phyloP scores from a whole-genome alignment of 2,797 vertebrate species.

The Crypturellus tataupa region DNA sequence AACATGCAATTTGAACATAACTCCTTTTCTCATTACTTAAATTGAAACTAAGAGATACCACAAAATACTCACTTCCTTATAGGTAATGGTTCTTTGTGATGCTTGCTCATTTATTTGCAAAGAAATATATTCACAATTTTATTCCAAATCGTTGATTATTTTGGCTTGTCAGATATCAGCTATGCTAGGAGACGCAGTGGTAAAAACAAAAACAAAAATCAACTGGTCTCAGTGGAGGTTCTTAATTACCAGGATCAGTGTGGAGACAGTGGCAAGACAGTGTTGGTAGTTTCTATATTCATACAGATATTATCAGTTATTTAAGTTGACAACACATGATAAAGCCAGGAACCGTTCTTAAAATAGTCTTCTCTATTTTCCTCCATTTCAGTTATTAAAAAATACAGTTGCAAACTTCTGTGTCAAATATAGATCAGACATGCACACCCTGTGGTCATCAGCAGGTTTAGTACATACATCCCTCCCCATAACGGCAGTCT shows the following conservation, averaged over 20 bases:
- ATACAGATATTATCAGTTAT: not conserved
- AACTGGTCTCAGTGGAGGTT: not conserved
- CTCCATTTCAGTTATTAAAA: not conserved
- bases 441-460: not conserved
- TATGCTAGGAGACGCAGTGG: not conserved
- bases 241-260: not conserved
- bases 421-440: not conserved
- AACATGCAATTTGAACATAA: not conserved
- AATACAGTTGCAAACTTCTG: not conserved
- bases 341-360: not conserved
- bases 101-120: not conserved
- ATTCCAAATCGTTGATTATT: not conserved
- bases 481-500: not conserved
- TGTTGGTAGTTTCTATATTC: not conserved
- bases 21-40: not conserved
- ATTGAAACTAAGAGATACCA: constrained; percentile 16
- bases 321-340: not conserved
- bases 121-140: not conserved
- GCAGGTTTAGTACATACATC: fast-evolving
- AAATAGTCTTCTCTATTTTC: not conserved
- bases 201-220: not conserved
- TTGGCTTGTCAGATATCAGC: not conserved
- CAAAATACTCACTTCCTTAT: constrained; percentile 8
- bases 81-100: not conserved
- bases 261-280: not conserved